Base-by-base conservation (phyloP, 2,888 invertebrate genomes). In the Macrosoma leucophasiata region DNA sequence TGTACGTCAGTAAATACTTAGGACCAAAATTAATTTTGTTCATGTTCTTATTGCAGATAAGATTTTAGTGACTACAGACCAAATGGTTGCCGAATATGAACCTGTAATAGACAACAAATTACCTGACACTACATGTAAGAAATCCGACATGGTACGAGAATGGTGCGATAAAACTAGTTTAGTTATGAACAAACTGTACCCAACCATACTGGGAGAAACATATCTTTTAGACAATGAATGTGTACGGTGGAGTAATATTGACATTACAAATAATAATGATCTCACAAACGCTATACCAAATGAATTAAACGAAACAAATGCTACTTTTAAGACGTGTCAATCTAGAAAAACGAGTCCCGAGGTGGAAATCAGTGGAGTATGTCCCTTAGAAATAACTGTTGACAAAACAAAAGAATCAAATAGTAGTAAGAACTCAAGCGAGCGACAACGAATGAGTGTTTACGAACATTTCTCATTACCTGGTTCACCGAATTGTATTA, bases 1-100 rank as follows among this genome's bases (percentile, higher is more conserved):
- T n/a, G n/a, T n/a, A n/a, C n/a, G n/a, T n/a, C n/a, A n/a, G n/a
- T n/a, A n/a, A n/a, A n/a, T n/a, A n/a, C n/a, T n/a, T n/a, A n/a
- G n/a, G n/a, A n/a, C n/a, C n/a, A n/a, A n/a, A n/a, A n/a, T n/a
- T n/a, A n/a, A n/a, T n/a, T n/a, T n/a, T n/a, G n/a, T n/a, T n/a
- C n/a, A n/a, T n/a, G n/a, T n/a, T n/a, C n/a, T n/a, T 20, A 28
- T 74, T 84, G 2, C 77, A 90, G 90, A 90, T 48, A 88, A 87
- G 75, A 75, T 90, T 46, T 54, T 90, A 50, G 66, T 90, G 44
- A 87, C 87, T 31, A 88, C 87, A 50, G 88, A 89, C 42, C 71
- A 85, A 48, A 57, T 87, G 45, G 69, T 88, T 14, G 89, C 88
- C 4, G 89, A 90, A 67, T 90, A 90, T 38, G 73, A 64, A 46